These are phyloP conservation scores for Amphipoea lucens DNA, from an alignment of 2,888 invertebrate species.

Conservation along the genomic window DNA sequence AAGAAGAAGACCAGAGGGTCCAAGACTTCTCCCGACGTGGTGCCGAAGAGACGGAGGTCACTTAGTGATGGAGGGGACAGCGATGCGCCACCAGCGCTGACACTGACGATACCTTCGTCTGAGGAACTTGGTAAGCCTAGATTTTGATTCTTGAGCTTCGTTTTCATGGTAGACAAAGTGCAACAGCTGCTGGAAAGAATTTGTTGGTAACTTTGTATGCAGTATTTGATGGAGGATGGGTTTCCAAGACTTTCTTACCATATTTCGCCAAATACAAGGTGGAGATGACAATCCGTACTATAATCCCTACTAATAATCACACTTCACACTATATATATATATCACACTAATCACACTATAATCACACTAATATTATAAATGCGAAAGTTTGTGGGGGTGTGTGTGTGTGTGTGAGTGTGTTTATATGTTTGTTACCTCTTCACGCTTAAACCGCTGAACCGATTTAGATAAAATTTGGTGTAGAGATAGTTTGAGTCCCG, in stretches of 20 bases:
- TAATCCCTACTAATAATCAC: no score
- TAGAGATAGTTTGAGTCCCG: no score
- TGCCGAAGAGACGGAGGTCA: conserved; percentile 83
- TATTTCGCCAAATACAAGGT: background rate
- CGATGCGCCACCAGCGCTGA: conserved; percentile 88
- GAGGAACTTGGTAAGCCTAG: conserved; percentile 87
- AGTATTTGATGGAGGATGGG: background rate
- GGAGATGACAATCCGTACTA: no score
- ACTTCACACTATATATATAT: no score
- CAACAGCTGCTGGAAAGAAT: background rate
- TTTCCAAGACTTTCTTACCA: background rate
- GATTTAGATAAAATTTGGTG: no score
- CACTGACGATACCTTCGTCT: conserved; percentile 91
- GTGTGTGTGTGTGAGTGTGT: no score
- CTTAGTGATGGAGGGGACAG: conserved; percentile 88
- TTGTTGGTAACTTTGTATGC: background rate
- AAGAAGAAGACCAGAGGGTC: conserved; percentile 89
- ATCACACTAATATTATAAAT: no score
- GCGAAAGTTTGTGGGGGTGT: no score
- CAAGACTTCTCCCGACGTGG: conserved; percentile 84
- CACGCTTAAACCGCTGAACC: no score
- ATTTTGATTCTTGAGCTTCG: conserved; percentile 12
- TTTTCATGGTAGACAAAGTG: background rate
- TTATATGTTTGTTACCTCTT: no score
- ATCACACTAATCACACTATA: no score